Evolutionary conservation across 2,797 vertebrate genomes (phyloP), one percentile per base, ranked within the genome.

Genomic region (Clarias fuscus): DNA sequence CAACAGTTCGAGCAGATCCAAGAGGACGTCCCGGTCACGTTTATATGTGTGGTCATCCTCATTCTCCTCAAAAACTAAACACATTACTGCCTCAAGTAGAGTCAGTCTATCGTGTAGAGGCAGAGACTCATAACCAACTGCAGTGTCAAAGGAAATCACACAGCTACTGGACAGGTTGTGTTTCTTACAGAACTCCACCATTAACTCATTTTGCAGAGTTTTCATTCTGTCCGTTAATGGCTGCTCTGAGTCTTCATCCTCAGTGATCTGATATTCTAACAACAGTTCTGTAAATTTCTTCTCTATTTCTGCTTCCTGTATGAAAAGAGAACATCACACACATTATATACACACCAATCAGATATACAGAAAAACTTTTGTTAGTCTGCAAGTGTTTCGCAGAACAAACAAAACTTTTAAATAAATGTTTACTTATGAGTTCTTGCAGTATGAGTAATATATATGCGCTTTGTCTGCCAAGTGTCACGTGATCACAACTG

Each of bases 91-190:
- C 65, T 79, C 64, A 4, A 85, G 84, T 10, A 85, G 48, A 11
- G 75, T 43, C 53, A 85, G 84, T 79, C 64, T 78, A 30, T 85
- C 84, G 7, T 17, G 22, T n/a, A 85, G 65, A 59, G 62, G 48
- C 18, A 85, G 18, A 43, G 84, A 27, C 58, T 78, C 75, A 40
- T 70, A 85, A 58, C 64, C 75, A n/a, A 85, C 75, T 2, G 65
- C 48, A 37, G 62, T 7, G 27, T 79, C 30, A 3, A 85, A 85
- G 0, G 22, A 85, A 33, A 85, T 79, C 75, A 79, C 13, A 33
- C 84, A 85, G 75, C 84, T 70, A 30, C 75, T 85, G 75, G 73
- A 40, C 6, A 85, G 64, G 8, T 33, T 14, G 48, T 79, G 84
- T 78, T 78, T 59, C 75, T 79, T 78, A 79, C 84, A 85, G 30